phyloP scores from a whole-genome alignment of 2,888 invertebrate genomes.

The Alsophila aescularia region DNA sequence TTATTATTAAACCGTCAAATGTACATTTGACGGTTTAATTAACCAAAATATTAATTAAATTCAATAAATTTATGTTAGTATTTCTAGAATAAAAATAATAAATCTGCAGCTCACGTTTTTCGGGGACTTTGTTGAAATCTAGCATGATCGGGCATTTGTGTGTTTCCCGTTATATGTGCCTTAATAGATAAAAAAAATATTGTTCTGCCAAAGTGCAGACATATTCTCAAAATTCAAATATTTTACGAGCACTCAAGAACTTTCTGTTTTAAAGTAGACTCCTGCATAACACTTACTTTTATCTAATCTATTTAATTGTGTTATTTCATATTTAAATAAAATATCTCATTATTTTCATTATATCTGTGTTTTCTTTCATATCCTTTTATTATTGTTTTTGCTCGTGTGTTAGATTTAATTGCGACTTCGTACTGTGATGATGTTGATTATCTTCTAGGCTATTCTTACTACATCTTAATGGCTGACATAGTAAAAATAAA shows the following conservation, averaged over 20 bases:
- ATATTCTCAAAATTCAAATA: neutral
- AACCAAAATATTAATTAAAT: too few species aligned
- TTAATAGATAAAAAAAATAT: too few species aligned
- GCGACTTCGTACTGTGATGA: constrained; percentile 2
- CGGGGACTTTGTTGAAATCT: too few species aligned
- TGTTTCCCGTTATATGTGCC: too few species aligned
- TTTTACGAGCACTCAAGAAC: neutral
- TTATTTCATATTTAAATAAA: constrained; percentile 40
- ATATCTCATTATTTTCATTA: constrained; percentile 42
- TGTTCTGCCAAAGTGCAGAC: too few species aligned
- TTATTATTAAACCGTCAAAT: too few species aligned
- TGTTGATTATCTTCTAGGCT: neutral
- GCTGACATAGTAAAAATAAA: too few species aligned
- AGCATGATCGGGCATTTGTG: too few species aligned
- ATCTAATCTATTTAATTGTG: constrained; percentile 30
- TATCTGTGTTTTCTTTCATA: constrained; percentile 46
- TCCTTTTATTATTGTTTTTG: constrained; percentile 34
- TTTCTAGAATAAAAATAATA: too few species aligned
- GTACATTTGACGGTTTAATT: too few species aligned
- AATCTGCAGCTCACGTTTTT: too few species aligned
- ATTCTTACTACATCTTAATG: neutral
- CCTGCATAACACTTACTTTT: constrained; percentile 4
- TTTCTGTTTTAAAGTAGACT: constrained; percentile 2
- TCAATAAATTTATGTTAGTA: too few species aligned
- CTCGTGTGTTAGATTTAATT: constrained; percentile 27